Base-by-base conservation (phyloP, 2,888 invertebrate genomes). In the Zygothrica quintamaculata region DNA sequence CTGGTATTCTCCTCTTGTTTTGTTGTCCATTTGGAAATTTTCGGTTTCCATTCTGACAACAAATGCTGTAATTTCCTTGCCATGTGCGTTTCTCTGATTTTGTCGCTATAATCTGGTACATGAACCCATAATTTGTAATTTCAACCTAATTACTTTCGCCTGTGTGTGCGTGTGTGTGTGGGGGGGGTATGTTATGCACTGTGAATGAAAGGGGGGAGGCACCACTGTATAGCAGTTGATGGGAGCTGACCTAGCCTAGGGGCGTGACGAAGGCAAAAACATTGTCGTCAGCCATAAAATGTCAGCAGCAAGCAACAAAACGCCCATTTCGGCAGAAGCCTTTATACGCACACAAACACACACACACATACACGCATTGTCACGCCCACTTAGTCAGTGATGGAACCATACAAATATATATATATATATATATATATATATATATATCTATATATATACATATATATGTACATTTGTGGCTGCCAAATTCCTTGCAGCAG, bases 101-200 rank as follows among this genome's bases (percentile, higher is more conserved):
- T 87, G 80, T 81, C 65, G 76, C 79, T 79, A 82, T 87, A 84
- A 87, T 80, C 87, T 84, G 76, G 59, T 73, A 77, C 77, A 86
- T 88, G 77, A 84, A 88, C 80, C 84, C 74, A 86, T 86, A 84
- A 87, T 84, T 84, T 84, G 87, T 87, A 88, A 88, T 80, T 84
- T 87, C 87, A 88, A 81, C 84, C 87, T 85, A 88, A 88, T 88
- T 87, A 84, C 78, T 85, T 79, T 65, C 18, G 72, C 56, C 61
- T 58, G 39, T 58, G 29, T n/a, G 1, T 31, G 37, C 22, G n/a
- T 6, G 37, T 6, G 12, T 9, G 8, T 6, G 15, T 34, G 33
- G 7, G 15, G 36, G 25, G 12, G 25, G 37, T 22, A 22, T 22
- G 18, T n/a, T n/a, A n/a, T n/a, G n/a, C n/a, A n/a, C n/a, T n/a